phyloP scores from a whole-genome alignment of 2,797 vertebrate species.

The Pteronotus mesoamericanus region DNA sequence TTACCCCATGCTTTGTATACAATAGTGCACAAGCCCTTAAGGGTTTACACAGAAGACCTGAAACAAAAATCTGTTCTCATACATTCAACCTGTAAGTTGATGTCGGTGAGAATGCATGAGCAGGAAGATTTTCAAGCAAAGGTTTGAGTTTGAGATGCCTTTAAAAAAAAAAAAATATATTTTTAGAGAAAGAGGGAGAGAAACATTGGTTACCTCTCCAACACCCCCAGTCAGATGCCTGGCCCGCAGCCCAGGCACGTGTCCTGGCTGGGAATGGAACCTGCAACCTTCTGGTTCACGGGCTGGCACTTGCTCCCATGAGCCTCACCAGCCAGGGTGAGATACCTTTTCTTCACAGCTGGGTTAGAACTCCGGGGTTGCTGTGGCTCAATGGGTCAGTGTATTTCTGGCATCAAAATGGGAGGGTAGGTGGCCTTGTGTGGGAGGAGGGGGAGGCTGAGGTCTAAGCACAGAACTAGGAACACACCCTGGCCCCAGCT shows the following conservation, averaged over 20 bases:
- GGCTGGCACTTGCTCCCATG: no score
- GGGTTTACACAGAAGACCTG: neutral
- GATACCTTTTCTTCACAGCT: neutral
- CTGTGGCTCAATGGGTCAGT: neutral
- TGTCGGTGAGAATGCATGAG: constrained; percentile 6
- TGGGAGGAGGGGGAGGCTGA: neutral
- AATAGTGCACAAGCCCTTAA: neutral
- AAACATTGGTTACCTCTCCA: no score
- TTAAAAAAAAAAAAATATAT: no score
- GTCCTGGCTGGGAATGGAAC: no score
- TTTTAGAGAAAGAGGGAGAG: no score
- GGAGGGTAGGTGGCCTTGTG: neutral
- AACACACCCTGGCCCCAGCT: neutral
- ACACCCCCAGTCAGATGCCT: no score
- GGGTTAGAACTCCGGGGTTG: neutral
- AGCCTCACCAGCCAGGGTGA: neutral
- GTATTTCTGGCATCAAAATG: neutral
- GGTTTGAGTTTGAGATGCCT: neutral
- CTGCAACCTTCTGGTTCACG: no score
- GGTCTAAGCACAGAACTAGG: neutral
- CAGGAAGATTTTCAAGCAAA: neutral
- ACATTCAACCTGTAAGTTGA: constrained; percentile 6
- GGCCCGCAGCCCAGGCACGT: no score
- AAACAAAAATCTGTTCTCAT: neutral
- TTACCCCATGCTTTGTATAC: neutral